These are phyloP conservation scores for Austrofundulus limnaeus DNA, from an alignment of 2,113 vertebrate genomes.

Conservation along the genomic window DNA sequence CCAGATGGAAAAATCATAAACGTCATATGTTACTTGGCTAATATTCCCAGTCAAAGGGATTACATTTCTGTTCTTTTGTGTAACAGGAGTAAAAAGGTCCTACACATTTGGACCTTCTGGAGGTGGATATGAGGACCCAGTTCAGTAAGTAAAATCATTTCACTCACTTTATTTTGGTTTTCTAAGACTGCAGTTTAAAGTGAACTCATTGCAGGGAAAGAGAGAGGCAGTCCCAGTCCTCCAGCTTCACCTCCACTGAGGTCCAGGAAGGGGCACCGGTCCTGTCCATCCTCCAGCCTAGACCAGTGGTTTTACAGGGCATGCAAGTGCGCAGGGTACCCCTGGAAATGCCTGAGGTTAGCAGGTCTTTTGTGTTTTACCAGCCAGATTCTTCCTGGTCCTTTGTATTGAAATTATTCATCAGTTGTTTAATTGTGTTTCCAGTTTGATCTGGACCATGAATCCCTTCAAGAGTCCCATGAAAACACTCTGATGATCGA, in stretches of 20 bases:
- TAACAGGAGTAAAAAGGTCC: constrained; percentile 85
- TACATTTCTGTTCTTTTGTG: constrained; percentile 5
- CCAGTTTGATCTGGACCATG: constrained; percentile 90
- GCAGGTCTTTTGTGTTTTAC: constrained; percentile 18
- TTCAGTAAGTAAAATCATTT: constrained; percentile 76
- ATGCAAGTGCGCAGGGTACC: constrained; percentile 92
- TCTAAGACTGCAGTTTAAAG: background rate
- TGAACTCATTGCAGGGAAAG: constrained; percentile 70
- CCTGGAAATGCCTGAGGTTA: constrained; percentile 84
- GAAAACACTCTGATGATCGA: constrained; percentile 92
- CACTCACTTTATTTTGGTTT: background rate
- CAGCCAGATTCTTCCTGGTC: constrained; percentile 4
- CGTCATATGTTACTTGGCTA: background rate
- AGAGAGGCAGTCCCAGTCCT: constrained; percentile 90
- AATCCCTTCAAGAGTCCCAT: constrained; percentile 90
- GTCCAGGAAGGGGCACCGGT: constrained; percentile 83
- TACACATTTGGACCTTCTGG: constrained; percentile 89
- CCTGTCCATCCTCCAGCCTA: constrained; percentile 83
- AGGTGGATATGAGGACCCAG: constrained; percentile 89
- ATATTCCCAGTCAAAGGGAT: background rate
- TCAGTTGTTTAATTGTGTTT: background rate
- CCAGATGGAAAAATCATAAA: no score
- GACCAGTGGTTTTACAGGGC: constrained; percentile 87
- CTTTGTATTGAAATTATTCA: background rate
- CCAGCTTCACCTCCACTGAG: constrained; percentile 90